A percentile compares a stretch with the other conserved stretches of the same genome.
phyloP scores from a whole-genome alignment of 2,113 vertebrate genomes.

The Budorcas taxicolor region DNA sequence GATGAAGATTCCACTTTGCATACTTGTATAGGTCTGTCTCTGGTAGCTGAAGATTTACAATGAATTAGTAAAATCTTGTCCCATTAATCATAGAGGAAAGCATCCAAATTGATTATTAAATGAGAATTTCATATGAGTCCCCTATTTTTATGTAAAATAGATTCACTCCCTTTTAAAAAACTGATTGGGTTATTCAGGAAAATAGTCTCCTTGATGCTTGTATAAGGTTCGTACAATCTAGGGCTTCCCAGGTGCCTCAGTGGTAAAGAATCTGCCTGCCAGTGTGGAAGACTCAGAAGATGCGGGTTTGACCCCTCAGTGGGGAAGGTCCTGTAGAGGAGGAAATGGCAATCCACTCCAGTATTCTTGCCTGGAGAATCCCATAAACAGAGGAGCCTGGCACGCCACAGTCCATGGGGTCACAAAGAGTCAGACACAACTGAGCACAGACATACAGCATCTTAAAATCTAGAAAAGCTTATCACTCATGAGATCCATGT shows the following conservation, averaged over 20 bases:
- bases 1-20: constrained; percentile 21
- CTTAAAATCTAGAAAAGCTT: not conserved
- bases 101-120: not conserved
- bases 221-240: not conserved
- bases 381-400: not conserved
- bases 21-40: not conserved
- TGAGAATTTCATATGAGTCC: not conserved
- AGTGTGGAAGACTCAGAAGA: not conserved
- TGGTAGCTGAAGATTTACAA: constrained; percentile 21
- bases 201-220: not conserved
- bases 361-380: not conserved
- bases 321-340: not conserved
- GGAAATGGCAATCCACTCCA: not conserved
- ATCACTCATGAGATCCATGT: not conserved
- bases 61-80: not conserved
- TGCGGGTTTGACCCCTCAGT: not conserved
- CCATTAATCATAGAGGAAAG: not conserved
- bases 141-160: not conserved
- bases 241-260: not conserved
- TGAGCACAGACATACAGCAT: not conserved
- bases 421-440: not conserved
- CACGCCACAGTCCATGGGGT: not conserved
- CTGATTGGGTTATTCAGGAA: not conserved
- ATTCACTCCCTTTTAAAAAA: not conserved
- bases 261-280: not conserved